Evolutionary conservation across 1,140 invertebrate species (phyloP), one percentile per base, ranked within the genome.

Genomic region (Drosophila eugracilis): DNA sequence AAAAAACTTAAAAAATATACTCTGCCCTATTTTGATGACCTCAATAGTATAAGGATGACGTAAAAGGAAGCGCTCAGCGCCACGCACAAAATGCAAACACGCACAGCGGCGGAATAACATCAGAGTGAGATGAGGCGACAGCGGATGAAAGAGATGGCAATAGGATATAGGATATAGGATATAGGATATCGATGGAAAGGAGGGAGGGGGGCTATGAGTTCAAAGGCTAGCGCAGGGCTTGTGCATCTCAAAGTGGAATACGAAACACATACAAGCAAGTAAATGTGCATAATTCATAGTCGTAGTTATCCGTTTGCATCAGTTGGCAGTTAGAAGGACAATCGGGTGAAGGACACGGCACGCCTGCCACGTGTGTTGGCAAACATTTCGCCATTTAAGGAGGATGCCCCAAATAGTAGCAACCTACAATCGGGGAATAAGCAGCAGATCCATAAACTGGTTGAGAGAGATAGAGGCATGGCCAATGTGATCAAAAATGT

Each of bases 221-320:
- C 21, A 30, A 14, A 9, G 26, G 34, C 26, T 54, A 14, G 53
- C 30, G n/a, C n/a, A n/a, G 54, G 22, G 42, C 30, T 26, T 75
- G 55, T 65, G 65, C 59, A 75, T 47, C 55, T 62, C 58, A 63
- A 72, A 78, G 67, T 67, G 52, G 39, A 28, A 57, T n/a, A n/a
- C 54, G 47, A 48, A 60, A 55, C 47, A 53, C 59, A 59, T 49
- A 24, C 12, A n/a, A n/a, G n/a, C 34, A 53, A 84, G 77, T 59
- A 79, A 80, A 79, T 85, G 81, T 66, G 81, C 80, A 85, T 85
- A 85, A 85, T 85, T 85, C 81, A 86, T 76, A 34, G 22, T 36
- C 39, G 39, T 10, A 79, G 71, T 48, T 72, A 75, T 85, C 78
- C 78, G 54, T 78, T 62, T 72, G 63, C 52, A n/a, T n/a, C n/a